Base-by-base conservation (phyloP, 1,140 invertebrate species). In the honey bee (Apis mellifera) region DNA sequence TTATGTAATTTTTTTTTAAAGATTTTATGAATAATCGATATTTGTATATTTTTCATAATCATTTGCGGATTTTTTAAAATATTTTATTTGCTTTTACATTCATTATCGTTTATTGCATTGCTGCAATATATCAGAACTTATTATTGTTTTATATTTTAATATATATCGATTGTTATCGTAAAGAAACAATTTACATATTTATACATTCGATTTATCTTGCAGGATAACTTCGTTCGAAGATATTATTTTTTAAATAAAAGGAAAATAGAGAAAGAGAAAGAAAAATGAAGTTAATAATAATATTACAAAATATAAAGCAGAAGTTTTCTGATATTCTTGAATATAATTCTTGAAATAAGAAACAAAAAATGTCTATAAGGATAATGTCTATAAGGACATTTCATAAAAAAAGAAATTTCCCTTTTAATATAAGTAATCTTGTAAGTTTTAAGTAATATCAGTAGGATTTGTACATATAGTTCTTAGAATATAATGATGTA, bases 81-180 rank as follows among this genome's bases (percentile, higher is more conserved):
- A n/a, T 42, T 77, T 82, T 32, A 15, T 21, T 69, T 59, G 19
- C 32, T 60, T 64, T 17, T 17, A 60, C 4, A 15, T 76, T 57
- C n/a, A 13, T 80, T n/a, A 26, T 59, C 69, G 12, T 72, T 52
- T 15, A 50, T 21, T 19, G 15, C 57, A 55, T 55, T 64, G 42
- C 15, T 73, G 32, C 3, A 26, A 54, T 1, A 7, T 54, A 54
- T 8, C 17, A 12, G 21, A 59, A 57, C 32, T 79, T 79, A 48
- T 79, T 79, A 80, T 80, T 50, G 70, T 74, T 80, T 80, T 74
- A 55, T 80, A 80, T 80, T 73, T 73, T 52, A 65, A 72, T 65
- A 60, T 80, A 73, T 80, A 73, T 42, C 32, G 57, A 64, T 48
- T 19, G 48, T 17, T 48, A 19, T 52, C 26, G 0, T 12, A 42